Conservation (phyloP, 2,888 invertebrate genomes). For the Scaptodrosophila latifasciaeformis region DNA sequence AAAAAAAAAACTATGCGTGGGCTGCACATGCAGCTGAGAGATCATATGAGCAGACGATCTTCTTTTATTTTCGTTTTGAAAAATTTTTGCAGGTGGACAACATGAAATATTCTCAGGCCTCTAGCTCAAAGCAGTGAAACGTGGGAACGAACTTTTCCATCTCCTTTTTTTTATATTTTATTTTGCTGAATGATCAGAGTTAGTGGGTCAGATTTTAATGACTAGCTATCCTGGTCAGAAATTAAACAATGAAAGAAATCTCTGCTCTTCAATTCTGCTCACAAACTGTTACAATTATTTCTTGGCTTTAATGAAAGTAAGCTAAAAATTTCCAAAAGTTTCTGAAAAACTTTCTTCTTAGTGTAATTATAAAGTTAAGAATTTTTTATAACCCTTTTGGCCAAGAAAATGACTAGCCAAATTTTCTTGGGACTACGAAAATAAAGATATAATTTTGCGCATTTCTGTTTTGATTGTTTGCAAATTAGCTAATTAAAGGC, state of each 20-base stretch:
- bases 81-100: slow-evolving; percentile 53
- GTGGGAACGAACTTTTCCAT: slow-evolving; percentile 45
- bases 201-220: background rate
- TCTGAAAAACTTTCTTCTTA: background rate
- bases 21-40: slow-evolving; percentile 42
- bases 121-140: slow-evolving; percentile 41
- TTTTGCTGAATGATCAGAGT: background rate
- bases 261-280: no score
- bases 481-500: slow-evolving; percentile 62
- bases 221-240: no score
- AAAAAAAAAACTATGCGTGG: slow-evolving; percentile 28
- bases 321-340: background rate
- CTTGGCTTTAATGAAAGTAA: background rate
- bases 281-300: no score
- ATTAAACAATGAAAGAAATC: no score
- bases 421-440: no score
- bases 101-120: slow-evolving; percentile 55
- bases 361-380: no score
- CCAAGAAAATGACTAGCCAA: no score
- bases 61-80: slow-evolving; percentile 45
- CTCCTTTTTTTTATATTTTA: slow-evolving; percentile 31
- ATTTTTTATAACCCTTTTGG: slow-evolving; percentile 17
- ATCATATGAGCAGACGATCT: slow-evolving; percentile 47
- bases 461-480: slow-evolving; percentile 52
- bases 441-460: no score